These are phyloP conservation scores for Stichopus chloronotus DNA, from an alignment of 35 echinoderm and acorn worm species.

Conservation along the genomic window DNA sequence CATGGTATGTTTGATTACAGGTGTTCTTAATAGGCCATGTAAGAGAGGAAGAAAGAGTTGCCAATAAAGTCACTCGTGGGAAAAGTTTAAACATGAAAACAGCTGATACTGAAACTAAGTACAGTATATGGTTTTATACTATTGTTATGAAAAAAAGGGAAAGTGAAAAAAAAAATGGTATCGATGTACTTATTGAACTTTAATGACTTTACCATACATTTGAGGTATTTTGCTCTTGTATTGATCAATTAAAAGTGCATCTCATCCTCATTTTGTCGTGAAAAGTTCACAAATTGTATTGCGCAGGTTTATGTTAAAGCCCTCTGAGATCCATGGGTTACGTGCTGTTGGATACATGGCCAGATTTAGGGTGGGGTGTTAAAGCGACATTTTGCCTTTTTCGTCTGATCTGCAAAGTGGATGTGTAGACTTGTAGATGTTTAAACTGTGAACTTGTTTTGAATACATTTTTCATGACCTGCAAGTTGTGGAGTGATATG, in stretches of 20 bases:
- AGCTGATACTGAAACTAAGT: background rate
- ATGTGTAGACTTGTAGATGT: too few relatives aligned
- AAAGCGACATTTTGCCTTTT: too few relatives aligned
- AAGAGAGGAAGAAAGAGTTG: background rate
- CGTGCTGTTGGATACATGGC: background rate
- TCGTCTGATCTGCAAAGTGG: too few relatives aligned
- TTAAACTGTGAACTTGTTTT: too few relatives aligned
- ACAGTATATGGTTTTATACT: background rate
- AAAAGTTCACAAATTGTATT: background rate
- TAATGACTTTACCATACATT: background rate
- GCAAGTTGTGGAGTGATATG: too few relatives aligned
- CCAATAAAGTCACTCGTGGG: background rate
- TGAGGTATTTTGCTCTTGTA: background rate
- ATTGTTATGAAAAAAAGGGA: too few relatives aligned
- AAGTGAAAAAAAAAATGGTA: background rate
- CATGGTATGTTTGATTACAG: background rate
- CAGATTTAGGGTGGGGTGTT: too few relatives aligned
- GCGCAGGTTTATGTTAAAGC: background rate
- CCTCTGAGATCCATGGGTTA: background rate
- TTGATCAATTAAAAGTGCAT: conserved; percentile 1
- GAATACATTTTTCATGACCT: too few relatives aligned
- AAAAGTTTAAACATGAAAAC: background rate
- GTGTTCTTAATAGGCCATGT: background rate
- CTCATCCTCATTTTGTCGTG: background rate
- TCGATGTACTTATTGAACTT: background rate